Conservation (phyloP, 53 echinoderm and acorn worm genomes). For the Echinarachnius parma region DNA sequence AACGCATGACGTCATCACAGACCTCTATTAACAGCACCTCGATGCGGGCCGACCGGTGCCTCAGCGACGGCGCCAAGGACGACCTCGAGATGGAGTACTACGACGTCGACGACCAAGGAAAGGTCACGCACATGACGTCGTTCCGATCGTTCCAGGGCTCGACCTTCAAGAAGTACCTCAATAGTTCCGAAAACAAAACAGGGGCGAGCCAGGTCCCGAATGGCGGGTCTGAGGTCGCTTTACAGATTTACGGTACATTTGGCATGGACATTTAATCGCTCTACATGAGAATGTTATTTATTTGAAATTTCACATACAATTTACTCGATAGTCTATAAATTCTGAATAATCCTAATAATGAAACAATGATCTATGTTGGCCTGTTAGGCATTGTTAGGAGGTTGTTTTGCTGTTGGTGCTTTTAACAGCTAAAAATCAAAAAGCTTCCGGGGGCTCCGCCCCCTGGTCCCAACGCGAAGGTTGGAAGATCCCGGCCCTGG, state of each 20-base stretch:
- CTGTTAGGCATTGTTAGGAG: too few relatives aligned
- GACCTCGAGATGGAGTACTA: constrained; percentile 27
- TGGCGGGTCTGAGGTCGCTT: background rate
- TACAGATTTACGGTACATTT: constrained; percentile 36
- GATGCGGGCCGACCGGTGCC: background rate
- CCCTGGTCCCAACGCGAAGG: too few relatives aligned
- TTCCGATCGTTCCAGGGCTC: constrained; percentile 36
- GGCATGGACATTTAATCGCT: constrained; percentile 16
- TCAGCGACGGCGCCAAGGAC: constrained; percentile 30
- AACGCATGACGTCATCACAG: constrained; percentile 17
- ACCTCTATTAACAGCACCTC: constrained; percentile 16
- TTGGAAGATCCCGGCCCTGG: too few relatives aligned
- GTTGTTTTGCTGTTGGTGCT: too few relatives aligned
- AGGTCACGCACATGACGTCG: constrained; percentile 3
- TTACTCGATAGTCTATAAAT: too few relatives aligned
- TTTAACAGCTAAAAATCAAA: too few relatives aligned
- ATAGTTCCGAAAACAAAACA: constrained; percentile 9
- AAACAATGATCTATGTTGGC: too few relatives aligned
- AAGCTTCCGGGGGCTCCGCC: too few relatives aligned
- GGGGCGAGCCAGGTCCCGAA: too few relatives aligned
- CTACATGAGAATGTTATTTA: too few relatives aligned
- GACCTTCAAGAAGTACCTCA: constrained; percentile 2
- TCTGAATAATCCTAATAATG: too few relatives aligned
- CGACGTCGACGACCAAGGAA: constrained; percentile 10
- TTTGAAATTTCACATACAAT: too few relatives aligned